Conservation (phyloP, 2,113 vertebrate genomes). For the Albula glossodonta region DNA sequence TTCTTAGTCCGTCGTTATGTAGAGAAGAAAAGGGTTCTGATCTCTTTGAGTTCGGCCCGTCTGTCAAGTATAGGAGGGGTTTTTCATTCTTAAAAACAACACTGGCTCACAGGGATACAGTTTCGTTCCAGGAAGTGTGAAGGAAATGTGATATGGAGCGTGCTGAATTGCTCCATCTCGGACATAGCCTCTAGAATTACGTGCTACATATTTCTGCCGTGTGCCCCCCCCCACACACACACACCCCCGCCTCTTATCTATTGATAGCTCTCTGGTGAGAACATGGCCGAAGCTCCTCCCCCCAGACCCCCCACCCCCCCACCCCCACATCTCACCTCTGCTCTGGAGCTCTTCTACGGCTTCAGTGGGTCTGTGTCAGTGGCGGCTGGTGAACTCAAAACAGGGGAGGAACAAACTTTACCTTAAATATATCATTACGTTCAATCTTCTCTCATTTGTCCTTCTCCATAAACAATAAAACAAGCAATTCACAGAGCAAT, state of each 20-base stretch:
- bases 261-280: slow-evolving; percentile 44
- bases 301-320: background rate
- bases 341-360: slow-evolving; percentile 1
- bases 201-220: background rate
- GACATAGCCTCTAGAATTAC: slow-evolving; percentile 43
- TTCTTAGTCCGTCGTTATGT: background rate
- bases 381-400: no score
- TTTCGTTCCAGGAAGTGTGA: slow-evolving; percentile 53
- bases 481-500: no score
- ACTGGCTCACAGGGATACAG: slow-evolving; percentile 25
- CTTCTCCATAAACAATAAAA: no score
- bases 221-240: background rate
- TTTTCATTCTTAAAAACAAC: slow-evolving; percentile 52
- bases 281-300: slow-evolving; percentile 17
- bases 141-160: slow-evolving; percentile 52
- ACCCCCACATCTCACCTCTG: background rate
- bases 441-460: no score
- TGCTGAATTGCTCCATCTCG: slow-evolving; percentile 9
- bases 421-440: no score
- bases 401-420: no score
- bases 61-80: slow-evolving; percentile 55
- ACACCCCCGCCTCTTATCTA: slow-evolving; percentile 26
- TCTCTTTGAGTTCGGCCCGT: slow-evolving; percentile 10
- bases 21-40: background rate
- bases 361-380: no score